A percentile compares a stretch with the other conserved stretches of the same genome.
phyloP scores from a whole-genome alignment of 1,140 invertebrate genomes.

The Caenorhabditis tropicalis region DNA sequence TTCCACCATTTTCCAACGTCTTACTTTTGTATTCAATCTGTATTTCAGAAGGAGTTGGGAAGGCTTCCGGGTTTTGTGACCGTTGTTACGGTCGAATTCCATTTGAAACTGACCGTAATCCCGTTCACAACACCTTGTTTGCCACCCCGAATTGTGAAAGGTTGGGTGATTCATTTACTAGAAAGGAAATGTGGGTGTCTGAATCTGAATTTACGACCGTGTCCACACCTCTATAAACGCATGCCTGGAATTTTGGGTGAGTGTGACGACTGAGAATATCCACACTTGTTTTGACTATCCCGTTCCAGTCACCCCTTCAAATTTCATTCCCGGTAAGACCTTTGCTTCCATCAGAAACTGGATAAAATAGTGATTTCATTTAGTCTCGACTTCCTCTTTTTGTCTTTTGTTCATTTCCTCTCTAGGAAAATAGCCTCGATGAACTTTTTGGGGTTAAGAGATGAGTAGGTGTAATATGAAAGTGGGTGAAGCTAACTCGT shows the following conservation, averaged over 20 bases:
- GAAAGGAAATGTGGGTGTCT: conserved; percentile 28
- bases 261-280: not conserved
- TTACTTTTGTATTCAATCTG: not conserved
- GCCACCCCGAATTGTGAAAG: not conserved
- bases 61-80: not conserved
- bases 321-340: not conserved
- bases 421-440: not conserved
- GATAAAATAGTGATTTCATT: conserved; percentile 18
- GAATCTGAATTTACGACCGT: conserved; percentile 18
- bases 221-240: not conserved
- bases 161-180: not conserved
- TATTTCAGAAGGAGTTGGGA: not conserved
- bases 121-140: conserved; percentile 31
- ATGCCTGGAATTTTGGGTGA: not conserved
- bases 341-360: not conserved
- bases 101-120: conserved; percentile 3
- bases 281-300: not conserved
- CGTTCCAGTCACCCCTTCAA: not conserved
- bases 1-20: not conserved
- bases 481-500: not conserved
- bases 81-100: conserved; percentile 29
- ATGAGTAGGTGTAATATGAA: conserved; percentile 22
- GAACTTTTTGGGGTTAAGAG: not conserved
- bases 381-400: not conserved
- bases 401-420: not conserved